These are phyloP conservation scores for Musca vetustissima DNA, from an alignment of 1,140 invertebrate genomes.

Conservation along the genomic window DNA sequence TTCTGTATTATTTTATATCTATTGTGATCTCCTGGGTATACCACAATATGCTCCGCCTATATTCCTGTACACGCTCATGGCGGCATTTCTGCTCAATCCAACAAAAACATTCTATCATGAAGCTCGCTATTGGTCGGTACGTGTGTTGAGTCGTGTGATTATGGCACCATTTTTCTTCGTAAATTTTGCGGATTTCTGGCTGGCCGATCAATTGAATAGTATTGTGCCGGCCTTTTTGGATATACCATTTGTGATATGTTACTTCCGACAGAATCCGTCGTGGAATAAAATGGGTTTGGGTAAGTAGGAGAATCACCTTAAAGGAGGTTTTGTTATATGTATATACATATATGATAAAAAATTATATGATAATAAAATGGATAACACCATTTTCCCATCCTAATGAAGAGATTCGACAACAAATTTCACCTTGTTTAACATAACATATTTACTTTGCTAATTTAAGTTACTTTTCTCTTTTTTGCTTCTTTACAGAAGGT, in stretches of 20 bases:
- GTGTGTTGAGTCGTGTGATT: slow-evolving; percentile 69
- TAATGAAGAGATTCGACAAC: too few species aligned
- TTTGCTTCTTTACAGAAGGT: slow-evolving; percentile 54
- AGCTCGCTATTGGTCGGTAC: slow-evolving; percentile 67
- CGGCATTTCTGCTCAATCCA: slow-evolving; percentile 80
- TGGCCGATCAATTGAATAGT: slow-evolving; percentile 98
- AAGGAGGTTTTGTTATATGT: too few species aligned
- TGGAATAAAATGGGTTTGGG: slow-evolving; percentile 65
- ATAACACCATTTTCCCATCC: too few species aligned
- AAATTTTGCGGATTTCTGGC: slow-evolving; percentile 98
- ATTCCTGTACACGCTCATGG: slow-evolving; percentile 68
- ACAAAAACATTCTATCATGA: slow-evolving; percentile 76
- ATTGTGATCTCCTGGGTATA: slow-evolving; percentile 72
- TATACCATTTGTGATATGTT: slow-evolving; percentile 89
- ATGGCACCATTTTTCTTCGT: slow-evolving; percentile 94
- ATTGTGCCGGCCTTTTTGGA: slow-evolving; percentile 88
- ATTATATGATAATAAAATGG: too few species aligned
- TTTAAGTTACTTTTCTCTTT: slow-evolving; percentile 13
- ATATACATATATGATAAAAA: too few species aligned
- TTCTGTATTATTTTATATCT: slow-evolving; percentile 67
- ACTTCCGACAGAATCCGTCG: slow-evolving; percentile 73
- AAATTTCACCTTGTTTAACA: too few species aligned
- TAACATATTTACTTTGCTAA: too few species aligned
- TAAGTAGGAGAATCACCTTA: too few species aligned
- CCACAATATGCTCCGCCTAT: slow-evolving; percentile 79